Evolutionary conservation across 1,140 invertebrate genomes (phyloP), one percentile per base, ranked within the genome.

Genomic region (Physella acuta): DNA sequence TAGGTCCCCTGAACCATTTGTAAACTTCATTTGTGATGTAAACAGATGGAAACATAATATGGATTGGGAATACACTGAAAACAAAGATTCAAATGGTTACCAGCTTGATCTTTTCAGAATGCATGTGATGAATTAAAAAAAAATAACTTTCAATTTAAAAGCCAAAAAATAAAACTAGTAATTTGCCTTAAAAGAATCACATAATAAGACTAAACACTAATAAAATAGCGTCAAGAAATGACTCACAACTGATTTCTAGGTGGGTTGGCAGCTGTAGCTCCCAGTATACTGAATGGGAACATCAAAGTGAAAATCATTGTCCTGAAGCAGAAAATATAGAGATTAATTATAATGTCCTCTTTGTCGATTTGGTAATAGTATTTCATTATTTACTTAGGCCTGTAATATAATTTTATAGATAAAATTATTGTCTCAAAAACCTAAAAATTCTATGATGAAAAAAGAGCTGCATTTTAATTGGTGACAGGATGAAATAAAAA

Each of bases 221-320:
- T n/a, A n/a, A n/a, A n/a, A n/a, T n/a, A n/a, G n/a, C n/a, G n/a
- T n/a, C n/a, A n/a, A n/a, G n/a, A n/a, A n/a, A n/a, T n/a, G n/a
- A n/a, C 66, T 58, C 49, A 68, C 66, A 68, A 68, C 56, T 59
- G 56, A 20, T 49, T 26, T 34, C 55, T 31, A 26, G 66, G 56
- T 1, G 66, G 66, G 14, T 24, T 30, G 0, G 66, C 66, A 31
- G 52, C 66, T 3, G 66, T 68, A 8, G 66, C 66, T 30, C 66
- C 66, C 3, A 68, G 56, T n/a, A 68, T 68, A 52, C 66, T 68
- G 39, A 68, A 68, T 26, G 66, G 56, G 26, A 68, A 68, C 28
- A 68, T 31, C 4, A 68, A 51, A 26, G 66, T 60, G 56, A 68
- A 68, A 8, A 56, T 56, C 56, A 68, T 55, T 8, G 56, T 68